Evolutionary conservation across 2,888 invertebrate genomes (phyloP), one percentile per base, ranked within the genome.

Genomic region (Caenorhabditis afra): DNA sequence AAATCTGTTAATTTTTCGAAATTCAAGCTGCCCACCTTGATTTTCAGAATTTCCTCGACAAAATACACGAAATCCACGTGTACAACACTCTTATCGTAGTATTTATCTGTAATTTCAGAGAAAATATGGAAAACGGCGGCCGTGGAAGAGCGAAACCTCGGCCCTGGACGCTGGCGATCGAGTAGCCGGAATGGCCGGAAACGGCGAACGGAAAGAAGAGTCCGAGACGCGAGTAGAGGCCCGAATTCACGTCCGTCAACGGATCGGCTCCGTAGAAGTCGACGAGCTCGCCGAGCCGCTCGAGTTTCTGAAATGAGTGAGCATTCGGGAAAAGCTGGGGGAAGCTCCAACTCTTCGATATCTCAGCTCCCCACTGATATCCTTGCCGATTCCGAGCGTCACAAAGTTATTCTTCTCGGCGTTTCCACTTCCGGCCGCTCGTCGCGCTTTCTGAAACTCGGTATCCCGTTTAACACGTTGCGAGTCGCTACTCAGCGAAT

Each of bases 351-450:
- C 71, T 41, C 62, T 16, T 29, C 50, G 7, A 47, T 47, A 73
- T 29, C 53, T n/a, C 11, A 44, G 44, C 55, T 79, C 79, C 47
- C 68, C 79, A 37, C 41, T 39, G 12, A 64, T 68, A 22, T 79
- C 79, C 35, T 59, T 44, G 8, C 79, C 79, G 47, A 79, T 70
- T 59, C 79, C 79, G 3, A 79, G 52, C 4, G 79, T 79, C 0
- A 79, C 41, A 8, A 79, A 71, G 20, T 62, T 71, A 35, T 59
- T 29, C 12, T 45, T 44, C n/a, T 52, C 41, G 18, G 59, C 29
- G 7, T 7, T 29, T 29, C 7, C 29, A 29, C 29, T 29, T 29
- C 7, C 29, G 7, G 29, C 3, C 29, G 29, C 3, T 29, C 7
- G 3, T 29, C 29, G 29, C 4, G 7, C 4, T 29, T 7, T 29